A percentile compares a stretch with the other conserved stretches of the same genome.
These are phyloP conservation scores for Parnassius smintheus DNA, from an alignment of 2,888 invertebrate species.

Conservation along the genomic window DNA sequence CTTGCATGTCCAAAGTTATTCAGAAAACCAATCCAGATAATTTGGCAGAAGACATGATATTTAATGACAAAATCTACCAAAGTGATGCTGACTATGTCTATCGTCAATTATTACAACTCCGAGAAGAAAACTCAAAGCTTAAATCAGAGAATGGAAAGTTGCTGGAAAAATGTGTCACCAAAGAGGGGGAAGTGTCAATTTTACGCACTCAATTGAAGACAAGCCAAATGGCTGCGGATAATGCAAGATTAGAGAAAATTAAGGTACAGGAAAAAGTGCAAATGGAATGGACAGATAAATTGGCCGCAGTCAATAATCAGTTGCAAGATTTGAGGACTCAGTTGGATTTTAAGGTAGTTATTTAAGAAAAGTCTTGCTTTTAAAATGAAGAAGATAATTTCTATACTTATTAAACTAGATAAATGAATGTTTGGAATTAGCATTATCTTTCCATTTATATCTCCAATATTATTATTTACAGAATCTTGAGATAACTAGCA, in stretches of 20 bases:
- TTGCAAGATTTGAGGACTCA: slow-evolving; percentile 71
- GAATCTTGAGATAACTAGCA: slow-evolving; percentile 81
- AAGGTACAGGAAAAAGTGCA: slow-evolving; percentile 70
- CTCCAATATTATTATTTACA: slow-evolving; percentile 44
- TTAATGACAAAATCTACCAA: slow-evolving; percentile 59
- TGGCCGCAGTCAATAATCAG: slow-evolving; percentile 60
- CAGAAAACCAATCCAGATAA: slow-evolving; percentile 41
- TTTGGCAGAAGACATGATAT: slow-evolving; percentile 51
- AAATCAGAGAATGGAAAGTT: slow-evolving; percentile 71
- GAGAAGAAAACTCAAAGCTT: slow-evolving; percentile 67
- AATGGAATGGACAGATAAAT: slow-evolving; percentile 76
- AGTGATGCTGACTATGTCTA: slow-evolving; percentile 57
- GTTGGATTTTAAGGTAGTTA: slow-evolving; percentile 78
- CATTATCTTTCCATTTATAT: no score
- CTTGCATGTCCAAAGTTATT: slow-evolving; percentile 56
- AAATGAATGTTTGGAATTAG: no score
- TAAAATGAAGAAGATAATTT: no score
- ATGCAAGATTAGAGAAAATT: slow-evolving; percentile 66
- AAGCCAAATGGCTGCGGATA: slow-evolving; percentile 64
- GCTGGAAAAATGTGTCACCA: slow-evolving; percentile 74
- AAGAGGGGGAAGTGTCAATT: slow-evolving; percentile 81
- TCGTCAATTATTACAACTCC: slow-evolving; percentile 55
- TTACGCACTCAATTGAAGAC: slow-evolving; percentile 77
- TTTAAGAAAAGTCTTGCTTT: no score
- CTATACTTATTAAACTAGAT: no score